phyloP scores from a whole-genome alignment of 2,797 vertebrate species.

The Acanthopagrus latus region DNA sequence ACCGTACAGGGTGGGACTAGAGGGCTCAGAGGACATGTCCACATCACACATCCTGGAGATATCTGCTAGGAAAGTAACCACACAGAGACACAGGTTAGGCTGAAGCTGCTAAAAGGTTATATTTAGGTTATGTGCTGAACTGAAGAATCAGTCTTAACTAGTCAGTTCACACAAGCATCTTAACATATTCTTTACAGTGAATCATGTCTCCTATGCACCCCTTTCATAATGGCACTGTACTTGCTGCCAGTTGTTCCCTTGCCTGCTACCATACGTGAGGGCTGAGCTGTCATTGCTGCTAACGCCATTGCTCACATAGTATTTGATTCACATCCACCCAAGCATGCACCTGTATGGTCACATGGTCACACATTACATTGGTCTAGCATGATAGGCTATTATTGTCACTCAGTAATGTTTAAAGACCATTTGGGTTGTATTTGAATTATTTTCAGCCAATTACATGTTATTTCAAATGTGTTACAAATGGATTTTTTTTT shows the following conservation, averaged over 20 bases:
- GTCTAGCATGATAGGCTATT: too few species aligned
- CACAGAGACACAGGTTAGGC: constrained; percentile 19
- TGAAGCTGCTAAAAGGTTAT: background rate
- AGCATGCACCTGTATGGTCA: too few species aligned
- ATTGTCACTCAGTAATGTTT: background rate
- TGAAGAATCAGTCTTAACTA: background rate
- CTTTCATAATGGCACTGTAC: background rate
- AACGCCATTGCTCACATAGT: too few species aligned
- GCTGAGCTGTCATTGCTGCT: too few species aligned
- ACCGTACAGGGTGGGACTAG: constrained; percentile 79
- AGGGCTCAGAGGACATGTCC: constrained; percentile 82
- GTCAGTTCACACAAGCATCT: too few species aligned
- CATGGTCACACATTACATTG: too few species aligned
- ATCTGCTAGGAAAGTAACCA: constrained; percentile 67
- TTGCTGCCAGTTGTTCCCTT: background rate
- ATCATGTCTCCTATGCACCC: background rate
- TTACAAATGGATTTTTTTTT: background rate
- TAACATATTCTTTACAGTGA: background rate
- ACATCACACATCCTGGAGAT: constrained; percentile 86
- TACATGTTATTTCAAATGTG: background rate
- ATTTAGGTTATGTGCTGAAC: background rate
- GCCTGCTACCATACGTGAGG: background rate
- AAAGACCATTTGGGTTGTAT: rapidly evolving
- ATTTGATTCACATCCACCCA: too few species aligned
- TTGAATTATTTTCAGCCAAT: background rate